Conservation (phyloP, 2,797 vertebrate genomes). For the Sebastes miniatus region DNA sequence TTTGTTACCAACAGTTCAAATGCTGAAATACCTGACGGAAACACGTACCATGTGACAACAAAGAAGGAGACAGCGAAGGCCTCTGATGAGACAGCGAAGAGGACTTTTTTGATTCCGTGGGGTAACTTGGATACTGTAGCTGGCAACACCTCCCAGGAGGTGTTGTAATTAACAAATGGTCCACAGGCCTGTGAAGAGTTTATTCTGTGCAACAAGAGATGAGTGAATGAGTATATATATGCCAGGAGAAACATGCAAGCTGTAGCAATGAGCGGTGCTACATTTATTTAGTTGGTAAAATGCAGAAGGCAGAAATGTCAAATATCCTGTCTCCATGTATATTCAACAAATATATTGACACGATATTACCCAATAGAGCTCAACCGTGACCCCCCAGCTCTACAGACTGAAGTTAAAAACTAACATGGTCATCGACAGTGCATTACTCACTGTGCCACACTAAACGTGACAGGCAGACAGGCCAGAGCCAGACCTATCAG, state of each 20-base stretch:
- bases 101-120: slow-evolving; percentile 53
- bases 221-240: neutral
- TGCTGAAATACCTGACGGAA: neutral
- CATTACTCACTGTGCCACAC: slow-evolving; percentile 87
- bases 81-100: slow-evolving; percentile 86
- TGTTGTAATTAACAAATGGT: slow-evolving; percentile 87
- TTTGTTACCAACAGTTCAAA: neutral
- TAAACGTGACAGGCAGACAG: slow-evolving; percentile 86
- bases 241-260: neutral
- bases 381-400: neutral
- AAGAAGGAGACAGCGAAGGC: slow-evolving; percentile 93
- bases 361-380: neutral
- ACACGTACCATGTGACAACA: slow-evolving; percentile 87
- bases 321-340: neutral
- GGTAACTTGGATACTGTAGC: slow-evolving; percentile 77
- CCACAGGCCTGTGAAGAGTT: slow-evolving; percentile 90
- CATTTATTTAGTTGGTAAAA: neutral
- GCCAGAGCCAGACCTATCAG: slow-evolving; percentile 91
- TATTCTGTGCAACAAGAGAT: slow-evolving; percentile 78
- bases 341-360: neutral
- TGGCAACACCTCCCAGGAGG: slow-evolving; percentile 88
- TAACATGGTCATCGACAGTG: neutral
- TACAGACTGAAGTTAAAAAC: neutral
- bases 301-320: neutral
- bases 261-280: neutral